These are phyloP conservation scores for Amphipyra berbera DNA, from an alignment of 2,888 invertebrate species.

Conservation along the genomic window DNA sequence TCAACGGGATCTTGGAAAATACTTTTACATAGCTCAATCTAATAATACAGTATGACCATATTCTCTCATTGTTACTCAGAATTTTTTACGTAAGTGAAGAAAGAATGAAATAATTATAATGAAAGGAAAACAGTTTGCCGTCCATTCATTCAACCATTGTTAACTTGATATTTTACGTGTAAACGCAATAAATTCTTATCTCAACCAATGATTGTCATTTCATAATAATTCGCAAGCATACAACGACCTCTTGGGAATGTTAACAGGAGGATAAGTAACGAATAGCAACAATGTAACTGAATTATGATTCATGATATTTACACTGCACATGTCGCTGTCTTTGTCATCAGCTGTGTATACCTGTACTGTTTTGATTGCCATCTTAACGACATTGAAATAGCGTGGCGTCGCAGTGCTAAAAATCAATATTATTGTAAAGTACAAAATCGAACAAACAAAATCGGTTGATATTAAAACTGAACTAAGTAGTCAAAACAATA, in stretches of 20 bases:
- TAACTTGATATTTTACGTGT: slow-evolving; percentile 20
- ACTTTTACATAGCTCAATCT: background rate
- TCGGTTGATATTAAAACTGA: no score
- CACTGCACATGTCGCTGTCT: slow-evolving; percentile 13
- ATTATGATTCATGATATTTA: slow-evolving; percentile 37
- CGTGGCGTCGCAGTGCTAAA: slow-evolving; percentile 23
- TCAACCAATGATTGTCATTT: slow-evolving; percentile 20
- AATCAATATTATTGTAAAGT: slow-evolving; percentile 46
- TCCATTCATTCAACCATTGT: slow-evolving; percentile 43
- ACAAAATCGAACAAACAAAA: slow-evolving; percentile 8
- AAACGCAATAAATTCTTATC: slow-evolving; percentile 24
- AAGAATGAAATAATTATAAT: slow-evolving; percentile 33
- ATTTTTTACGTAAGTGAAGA: slow-evolving; percentile 15
- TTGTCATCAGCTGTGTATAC: slow-evolving; percentile 34
- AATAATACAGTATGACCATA: background rate
- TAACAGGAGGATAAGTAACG: slow-evolving; percentile 4
- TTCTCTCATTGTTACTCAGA: slow-evolving; percentile 19
- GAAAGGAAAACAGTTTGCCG: slow-evolving; percentile 30
- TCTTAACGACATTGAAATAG: slow-evolving; percentile 27
- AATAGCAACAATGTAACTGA: slow-evolving; percentile 6
- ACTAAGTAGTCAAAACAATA: no score
- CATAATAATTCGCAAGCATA: slow-evolving; percentile 24
- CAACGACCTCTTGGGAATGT: slow-evolving; percentile 40
- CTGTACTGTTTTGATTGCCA: slow-evolving; percentile 33
- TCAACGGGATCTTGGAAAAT: no score